Conservation (phyloP, 2,888 invertebrate genomes). For the Caenorhabditis sp. region DNA sequence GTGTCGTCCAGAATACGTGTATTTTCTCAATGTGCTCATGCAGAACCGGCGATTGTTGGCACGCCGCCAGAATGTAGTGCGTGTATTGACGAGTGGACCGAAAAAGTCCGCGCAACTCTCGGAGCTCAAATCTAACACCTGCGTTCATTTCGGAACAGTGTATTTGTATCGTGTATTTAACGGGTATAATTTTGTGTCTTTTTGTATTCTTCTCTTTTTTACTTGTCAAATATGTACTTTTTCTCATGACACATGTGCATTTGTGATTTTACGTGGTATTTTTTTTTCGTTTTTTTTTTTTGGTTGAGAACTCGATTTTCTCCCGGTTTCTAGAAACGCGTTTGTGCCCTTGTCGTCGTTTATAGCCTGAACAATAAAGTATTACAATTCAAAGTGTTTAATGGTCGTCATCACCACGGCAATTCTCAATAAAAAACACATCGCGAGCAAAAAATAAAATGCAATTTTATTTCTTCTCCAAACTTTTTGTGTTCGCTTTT, state of each 20-base stretch:
- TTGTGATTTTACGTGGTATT: not conserved
- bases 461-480: no score
- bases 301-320: no score
- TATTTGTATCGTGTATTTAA: not conserved
- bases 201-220: not conserved
- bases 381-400: no score
- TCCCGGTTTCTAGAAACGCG: no score
- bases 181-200: not conserved
- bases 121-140: conserved; percentile 11
- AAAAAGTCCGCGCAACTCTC: conserved; percentile 43
- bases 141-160: not conserved
- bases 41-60: conserved; percentile 41
- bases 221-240: not conserved
- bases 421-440: no score
- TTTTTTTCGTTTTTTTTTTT: not conserved
- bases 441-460: no score
- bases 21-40: conserved; percentile 48
- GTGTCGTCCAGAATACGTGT: conserved; percentile 39
- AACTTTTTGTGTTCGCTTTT: no score
- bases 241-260: not conserved
- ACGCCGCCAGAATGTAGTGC: conserved; percentile 39
- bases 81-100: conserved; percentile 49
- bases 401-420: no score
- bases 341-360: no score
- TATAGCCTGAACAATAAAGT: no score